Conservation (phyloP, 2,797 vertebrate species). For the Schizothorax lantsangensis region DNA sequence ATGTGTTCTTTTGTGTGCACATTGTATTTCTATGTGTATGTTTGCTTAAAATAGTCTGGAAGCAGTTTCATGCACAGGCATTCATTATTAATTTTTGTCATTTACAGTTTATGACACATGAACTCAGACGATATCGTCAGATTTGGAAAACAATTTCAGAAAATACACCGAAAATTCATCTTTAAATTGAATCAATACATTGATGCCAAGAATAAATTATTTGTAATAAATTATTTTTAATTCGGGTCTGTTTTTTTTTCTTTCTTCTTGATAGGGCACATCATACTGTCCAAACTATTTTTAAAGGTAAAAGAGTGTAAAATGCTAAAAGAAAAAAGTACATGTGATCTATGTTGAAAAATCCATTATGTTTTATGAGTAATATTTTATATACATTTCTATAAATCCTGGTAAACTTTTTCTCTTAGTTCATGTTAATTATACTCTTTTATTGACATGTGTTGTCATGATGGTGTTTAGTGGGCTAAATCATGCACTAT, state of each 20-base stretch:
- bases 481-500: background rate
- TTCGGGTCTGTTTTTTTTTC: no score
- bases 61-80: conserved; percentile 2
- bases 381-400: background rate
- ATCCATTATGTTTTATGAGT: background rate
- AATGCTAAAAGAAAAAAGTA: background rate
- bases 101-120: background rate
- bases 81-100: background rate
- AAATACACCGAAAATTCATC: background rate
- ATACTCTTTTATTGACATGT: background rate
- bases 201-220: background rate
- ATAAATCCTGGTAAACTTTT: background rate
- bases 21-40: background rate
- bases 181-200: background rate
- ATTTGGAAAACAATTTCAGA: background rate
- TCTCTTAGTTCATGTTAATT: background rate
- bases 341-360: background rate
- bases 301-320: background rate
- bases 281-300: background rate
- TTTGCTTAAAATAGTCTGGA: background rate
- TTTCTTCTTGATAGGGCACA: background rate
- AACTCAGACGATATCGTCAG: background rate
- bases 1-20: background rate
- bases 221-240: no score
- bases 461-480: background rate